Evolutionary conservation across 2,797 vertebrate species (phyloP).

Genomic region (Xenentodon cancila): DNA sequence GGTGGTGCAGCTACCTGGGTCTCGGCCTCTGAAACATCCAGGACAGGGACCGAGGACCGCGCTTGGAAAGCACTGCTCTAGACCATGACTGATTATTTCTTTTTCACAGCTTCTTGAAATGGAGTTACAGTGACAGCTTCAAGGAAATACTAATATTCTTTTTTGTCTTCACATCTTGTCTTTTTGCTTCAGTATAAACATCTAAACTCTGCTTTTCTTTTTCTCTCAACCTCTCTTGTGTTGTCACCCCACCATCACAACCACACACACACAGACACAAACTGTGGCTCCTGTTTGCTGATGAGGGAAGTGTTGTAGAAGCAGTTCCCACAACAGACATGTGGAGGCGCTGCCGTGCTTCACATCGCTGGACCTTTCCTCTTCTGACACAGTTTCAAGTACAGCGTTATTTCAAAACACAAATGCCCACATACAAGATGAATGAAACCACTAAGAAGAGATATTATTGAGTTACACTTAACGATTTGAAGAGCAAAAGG

Average conservation of each 20-base stretch:
- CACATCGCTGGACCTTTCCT: slow-evolving; percentile 4
- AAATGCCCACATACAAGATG: slow-evolving; percentile 1
- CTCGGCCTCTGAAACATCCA: too few species aligned
- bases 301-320: neutral
- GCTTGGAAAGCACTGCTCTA: too few species aligned
- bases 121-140: neutral
- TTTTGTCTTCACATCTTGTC: neutral
- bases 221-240: neutral
- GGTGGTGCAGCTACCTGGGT: too few species aligned
- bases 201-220: neutral
- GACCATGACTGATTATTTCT: too few species aligned
- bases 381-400: neutral
- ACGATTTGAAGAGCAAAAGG: neutral
- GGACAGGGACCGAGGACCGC: too few species aligned
- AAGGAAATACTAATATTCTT: neutral
- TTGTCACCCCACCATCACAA: too few species aligned
- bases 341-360: slow-evolving; percentile 56
- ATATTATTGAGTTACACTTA: slow-evolving; percentile 13
- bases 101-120: too few species aligned
- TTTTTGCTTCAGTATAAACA: neutral
- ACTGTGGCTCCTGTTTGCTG: neutral
- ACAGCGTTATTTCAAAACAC: neutral
- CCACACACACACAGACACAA: neutral
- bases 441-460: neutral
- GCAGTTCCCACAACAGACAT: slow-evolving; percentile 33